Conservation (phyloP, 2,888 invertebrate species). For the Sarcophaga caerulescens region DNA sequence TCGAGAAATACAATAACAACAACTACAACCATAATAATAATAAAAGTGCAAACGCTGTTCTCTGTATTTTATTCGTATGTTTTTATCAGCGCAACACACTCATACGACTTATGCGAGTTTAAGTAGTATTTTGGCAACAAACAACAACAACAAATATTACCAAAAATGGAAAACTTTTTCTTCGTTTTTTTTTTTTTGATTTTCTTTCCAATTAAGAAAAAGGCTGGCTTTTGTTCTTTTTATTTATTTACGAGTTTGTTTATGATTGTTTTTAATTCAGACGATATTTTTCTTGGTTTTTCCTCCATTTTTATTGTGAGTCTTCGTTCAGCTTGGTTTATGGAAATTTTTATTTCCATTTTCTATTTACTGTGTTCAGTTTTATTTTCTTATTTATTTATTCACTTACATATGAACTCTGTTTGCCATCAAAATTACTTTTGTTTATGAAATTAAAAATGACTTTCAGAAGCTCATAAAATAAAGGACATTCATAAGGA, state of each 20-base stretch:
- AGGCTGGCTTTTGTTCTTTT: conserved; percentile 14
- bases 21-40: no score
- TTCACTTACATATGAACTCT: conserved; percentile 41
- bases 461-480: conserved; percentile 1
- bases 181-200: neutral
- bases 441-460: conserved; percentile 2
- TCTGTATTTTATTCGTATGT: neutral
- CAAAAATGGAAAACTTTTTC: no score
- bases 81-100: neutral
- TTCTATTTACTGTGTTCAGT: conserved; percentile 25
- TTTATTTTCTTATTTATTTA: conserved; percentile 24
- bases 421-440: conserved; percentile 40
- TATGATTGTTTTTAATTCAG: neutral
- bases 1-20: neutral
- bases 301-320: neutral
- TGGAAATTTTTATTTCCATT: conserved; percentile 29
- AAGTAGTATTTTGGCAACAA: neutral
- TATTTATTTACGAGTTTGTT: conserved; percentile 39
- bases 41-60: conserved; percentile 29
- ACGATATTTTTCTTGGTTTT: conserved; percentile 12
- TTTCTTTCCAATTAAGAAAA: conserved; percentile 51
- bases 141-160: neutral
- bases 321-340: no score
- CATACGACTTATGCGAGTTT: neutral
- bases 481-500: neutral